A percentile compares a stretch with the other conserved stretches of the same genome.
phyloP scores from a whole-genome alignment of 2,888 invertebrate species.

The Caenorhabditis macrosperma region DNA sequence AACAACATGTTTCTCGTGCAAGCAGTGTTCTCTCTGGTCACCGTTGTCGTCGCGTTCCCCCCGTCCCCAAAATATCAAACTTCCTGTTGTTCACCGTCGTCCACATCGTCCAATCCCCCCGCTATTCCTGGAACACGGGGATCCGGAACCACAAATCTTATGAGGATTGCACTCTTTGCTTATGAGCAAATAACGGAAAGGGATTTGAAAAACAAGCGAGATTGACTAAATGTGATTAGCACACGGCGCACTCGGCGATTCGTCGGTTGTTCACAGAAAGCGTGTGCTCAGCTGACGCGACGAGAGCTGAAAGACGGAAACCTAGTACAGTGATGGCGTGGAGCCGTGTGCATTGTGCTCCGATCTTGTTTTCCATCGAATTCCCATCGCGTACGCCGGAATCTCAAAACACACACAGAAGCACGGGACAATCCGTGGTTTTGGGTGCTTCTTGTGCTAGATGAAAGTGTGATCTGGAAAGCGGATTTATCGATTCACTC shows the following conservation, averaged over 20 bases:
- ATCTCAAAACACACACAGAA: slow-evolving; percentile 1
- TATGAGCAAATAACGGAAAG: background rate
- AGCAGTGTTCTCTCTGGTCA: no score
- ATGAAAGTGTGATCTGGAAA: background rate
- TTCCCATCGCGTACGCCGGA: background rate
- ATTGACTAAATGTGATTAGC: background rate
- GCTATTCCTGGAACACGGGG: background rate
- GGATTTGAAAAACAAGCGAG: background rate
- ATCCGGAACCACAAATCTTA: background rate
- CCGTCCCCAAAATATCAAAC: background rate
- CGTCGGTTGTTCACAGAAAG: no score
- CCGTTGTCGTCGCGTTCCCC: background rate
- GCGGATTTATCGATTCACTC: slow-evolving; percentile 3
- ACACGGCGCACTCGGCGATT: background rate
- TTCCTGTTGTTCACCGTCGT: slow-evolving; percentile 3
- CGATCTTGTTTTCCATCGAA: background rate
- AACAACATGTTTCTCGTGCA: slow-evolving; percentile 1
- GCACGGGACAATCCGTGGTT: background rate
- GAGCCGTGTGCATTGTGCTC: background rate
- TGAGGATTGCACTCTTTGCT: background rate
- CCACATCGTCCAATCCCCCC: background rate
- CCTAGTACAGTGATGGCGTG: no score
- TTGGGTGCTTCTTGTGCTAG: background rate
- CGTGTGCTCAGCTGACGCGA: no score
- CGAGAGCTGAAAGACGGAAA: no score